Evolutionary conservation across 2,888 invertebrate species (phyloP).

Genomic region (Meteorus cinctellus): DNA sequence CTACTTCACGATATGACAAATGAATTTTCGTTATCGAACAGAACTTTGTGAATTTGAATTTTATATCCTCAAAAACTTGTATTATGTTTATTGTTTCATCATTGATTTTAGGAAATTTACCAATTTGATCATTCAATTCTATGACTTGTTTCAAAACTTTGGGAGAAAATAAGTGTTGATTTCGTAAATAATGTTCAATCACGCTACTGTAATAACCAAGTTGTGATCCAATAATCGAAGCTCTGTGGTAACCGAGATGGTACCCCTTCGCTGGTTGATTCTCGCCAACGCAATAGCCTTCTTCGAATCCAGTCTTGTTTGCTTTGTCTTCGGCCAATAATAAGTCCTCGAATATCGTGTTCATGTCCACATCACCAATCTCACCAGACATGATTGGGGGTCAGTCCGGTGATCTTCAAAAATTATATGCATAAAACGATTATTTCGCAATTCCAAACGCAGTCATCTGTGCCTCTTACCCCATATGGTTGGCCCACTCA

Average conservation of each 20-base stretch:
- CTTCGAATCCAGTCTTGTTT: constrained; percentile 78
- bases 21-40: constrained; percentile 81
- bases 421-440: background rate
- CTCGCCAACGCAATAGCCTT: constrained; percentile 80
- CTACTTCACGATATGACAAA: constrained; percentile 76
- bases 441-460: no score
- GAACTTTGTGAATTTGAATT: constrained; percentile 81
- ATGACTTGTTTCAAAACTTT: constrained; percentile 76
- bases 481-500: no score
- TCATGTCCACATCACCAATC: constrained; percentile 76
- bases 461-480: no score
- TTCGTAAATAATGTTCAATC: constrained; percentile 74
- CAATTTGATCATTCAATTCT: constrained; percentile 78
- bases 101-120: constrained; percentile 80
- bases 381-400: constrained; percentile 26
- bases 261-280: constrained; percentile 78
- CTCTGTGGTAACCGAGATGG: constrained; percentile 86
- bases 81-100: constrained; percentile 80
- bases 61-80: constrained; percentile 78
- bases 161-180: constrained; percentile 66
- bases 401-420: background rate
- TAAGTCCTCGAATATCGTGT: constrained; percentile 83
- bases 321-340: constrained; percentile 81
- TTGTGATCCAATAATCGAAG: constrained; percentile 84
- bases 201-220: constrained; percentile 84